These are phyloP conservation scores for Tachina lurida DNA, from an alignment of 2,888 invertebrate genomes.

Conservation along the genomic window DNA sequence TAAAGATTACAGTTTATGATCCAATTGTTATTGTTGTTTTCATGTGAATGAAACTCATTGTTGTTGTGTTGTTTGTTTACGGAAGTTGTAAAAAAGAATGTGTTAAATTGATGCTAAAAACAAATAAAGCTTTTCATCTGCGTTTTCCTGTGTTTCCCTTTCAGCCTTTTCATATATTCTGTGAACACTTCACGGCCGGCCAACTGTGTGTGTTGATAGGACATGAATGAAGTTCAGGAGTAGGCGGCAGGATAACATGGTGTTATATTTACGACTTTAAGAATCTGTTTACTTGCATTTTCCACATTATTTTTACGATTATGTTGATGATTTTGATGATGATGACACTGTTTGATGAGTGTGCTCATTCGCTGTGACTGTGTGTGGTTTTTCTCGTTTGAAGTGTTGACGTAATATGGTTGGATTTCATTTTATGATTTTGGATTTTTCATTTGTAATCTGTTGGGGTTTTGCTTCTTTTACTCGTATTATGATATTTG, in stretches of 20 bases:
- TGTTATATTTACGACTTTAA: constrained; percentile 71
- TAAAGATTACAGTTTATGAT: constrained; percentile 71
- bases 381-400: constrained; percentile 25
- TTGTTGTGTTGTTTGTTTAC: constrained; percentile 62
- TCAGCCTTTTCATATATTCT: neutral
- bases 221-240: constrained; percentile 6
- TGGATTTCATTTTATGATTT: constrained; percentile 58
- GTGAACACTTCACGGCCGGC: constrained; percentile 53
- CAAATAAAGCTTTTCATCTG: constrained; percentile 74
- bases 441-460: constrained; percentile 55
- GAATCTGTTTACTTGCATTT: constrained; percentile 68
- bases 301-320: constrained; percentile 73
- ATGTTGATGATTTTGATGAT: constrained; percentile 62
- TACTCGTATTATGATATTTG: constrained; percentile 53
- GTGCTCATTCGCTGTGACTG: neutral
- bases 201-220: constrained; percentile 7
- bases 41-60: constrained; percentile 41
- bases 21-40: constrained; percentile 40
- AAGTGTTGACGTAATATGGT: constrained; percentile 50
- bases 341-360: constrained; percentile 71
- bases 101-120: constrained; percentile 70
- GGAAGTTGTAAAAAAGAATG: constrained; percentile 81
- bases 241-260: constrained; percentile 63
- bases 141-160: constrained; percentile 57
- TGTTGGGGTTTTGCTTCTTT: constrained; percentile 39